Conservation (phyloP, 2,113 vertebrate genomes). For the Aphyosemion australe region DNA sequence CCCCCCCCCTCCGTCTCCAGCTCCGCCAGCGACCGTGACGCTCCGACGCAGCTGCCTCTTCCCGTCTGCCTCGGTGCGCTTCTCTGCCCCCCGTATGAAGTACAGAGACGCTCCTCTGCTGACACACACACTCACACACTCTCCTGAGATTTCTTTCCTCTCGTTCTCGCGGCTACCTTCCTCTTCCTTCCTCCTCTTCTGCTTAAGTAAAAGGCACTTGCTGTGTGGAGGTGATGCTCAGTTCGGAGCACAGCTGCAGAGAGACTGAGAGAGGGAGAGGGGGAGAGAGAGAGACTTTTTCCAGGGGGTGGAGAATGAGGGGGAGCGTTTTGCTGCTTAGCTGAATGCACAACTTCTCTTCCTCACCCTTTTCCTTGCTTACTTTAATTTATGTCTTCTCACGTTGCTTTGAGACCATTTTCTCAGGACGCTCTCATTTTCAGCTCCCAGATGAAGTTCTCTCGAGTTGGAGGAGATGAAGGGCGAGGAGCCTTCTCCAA, state of each 20-base stretch:
- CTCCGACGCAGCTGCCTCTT: conserved; percentile 34
- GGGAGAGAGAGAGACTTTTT: conserved; percentile 53
- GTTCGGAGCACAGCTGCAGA: conserved; percentile 75
- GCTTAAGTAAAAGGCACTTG: conserved; percentile 73
- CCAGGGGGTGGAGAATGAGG: conserved; percentile 58
- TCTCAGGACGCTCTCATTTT: conserved; percentile 39
- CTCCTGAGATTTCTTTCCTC: conserved; percentile 13
- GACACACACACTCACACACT: conserved; percentile 11
- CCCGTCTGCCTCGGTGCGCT: conserved; percentile 34
- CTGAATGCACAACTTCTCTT: conserved; percentile 75
- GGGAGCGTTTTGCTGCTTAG: conserved; percentile 62
- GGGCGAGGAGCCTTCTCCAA: conserved; percentile 45
- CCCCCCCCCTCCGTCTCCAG: conserved; percentile 40
- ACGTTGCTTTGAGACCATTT: conserved; percentile 59
- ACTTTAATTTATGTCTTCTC: conserved; percentile 19
- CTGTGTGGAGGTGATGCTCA: conserved; percentile 72
- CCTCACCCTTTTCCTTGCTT: conserved; percentile 42
- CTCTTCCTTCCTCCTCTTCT: conserved; percentile 54
- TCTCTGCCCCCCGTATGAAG: conserved; percentile 43
- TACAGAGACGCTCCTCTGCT: conserved; percentile 45
- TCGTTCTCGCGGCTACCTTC: conserved; percentile 35
- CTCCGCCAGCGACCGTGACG: conserved; percentile 33
- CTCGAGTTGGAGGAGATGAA: conserved; percentile 37
- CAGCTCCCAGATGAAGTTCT: conserved; percentile 16
- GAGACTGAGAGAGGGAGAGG: conserved; percentile 46